phyloP scores from a whole-genome alignment of 2,113 vertebrate species.

The Indicator indicator region DNA sequence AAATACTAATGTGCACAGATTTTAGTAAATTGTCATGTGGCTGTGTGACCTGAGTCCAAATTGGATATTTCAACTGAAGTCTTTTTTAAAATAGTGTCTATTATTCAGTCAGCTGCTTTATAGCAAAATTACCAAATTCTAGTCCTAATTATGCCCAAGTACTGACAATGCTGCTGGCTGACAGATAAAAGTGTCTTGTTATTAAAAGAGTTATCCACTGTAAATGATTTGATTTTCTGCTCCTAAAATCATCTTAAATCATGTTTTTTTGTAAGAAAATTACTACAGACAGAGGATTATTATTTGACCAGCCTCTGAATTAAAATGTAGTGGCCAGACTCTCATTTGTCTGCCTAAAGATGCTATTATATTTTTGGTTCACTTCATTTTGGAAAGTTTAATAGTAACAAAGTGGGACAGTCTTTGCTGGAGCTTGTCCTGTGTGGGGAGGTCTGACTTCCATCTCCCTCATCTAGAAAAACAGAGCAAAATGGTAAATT shows the following conservation, averaged over 20 bases:
- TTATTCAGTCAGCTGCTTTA: constrained; percentile 9
- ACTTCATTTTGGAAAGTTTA: constrained; percentile 48
- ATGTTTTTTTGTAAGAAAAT: constrained; percentile 28
- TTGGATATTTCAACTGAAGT: not conserved
- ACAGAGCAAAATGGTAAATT: not conserved
- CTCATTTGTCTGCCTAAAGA: constrained; percentile 35
- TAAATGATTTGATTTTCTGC: constrained; percentile 72
- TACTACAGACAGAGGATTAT: constrained; percentile 30
- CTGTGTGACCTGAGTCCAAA: not conserved
- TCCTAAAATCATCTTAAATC: constrained; percentile 63
- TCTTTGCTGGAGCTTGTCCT: not conserved
- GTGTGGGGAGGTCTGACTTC: not conserved
- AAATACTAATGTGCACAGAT: not conserved
- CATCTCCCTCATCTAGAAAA: not conserved
- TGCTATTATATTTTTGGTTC: constrained; percentile 54
- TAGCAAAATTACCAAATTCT: constrained; percentile 26
- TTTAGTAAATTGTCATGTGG: not conserved
- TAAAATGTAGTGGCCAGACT: constrained; percentile 9
- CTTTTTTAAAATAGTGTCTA: not conserved
- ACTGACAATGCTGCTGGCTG: not conserved
- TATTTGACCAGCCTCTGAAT: constrained; percentile 36
- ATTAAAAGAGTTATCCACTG: constrained; percentile 36
- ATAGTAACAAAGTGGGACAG: constrained; percentile 51
- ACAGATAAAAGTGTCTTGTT: constrained; percentile 44
- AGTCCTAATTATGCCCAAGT: constrained; percentile 19